phyloP scores from a whole-genome alignment of 2,797 vertebrate genomes.

The Odontamblyopus rebecca region DNA sequence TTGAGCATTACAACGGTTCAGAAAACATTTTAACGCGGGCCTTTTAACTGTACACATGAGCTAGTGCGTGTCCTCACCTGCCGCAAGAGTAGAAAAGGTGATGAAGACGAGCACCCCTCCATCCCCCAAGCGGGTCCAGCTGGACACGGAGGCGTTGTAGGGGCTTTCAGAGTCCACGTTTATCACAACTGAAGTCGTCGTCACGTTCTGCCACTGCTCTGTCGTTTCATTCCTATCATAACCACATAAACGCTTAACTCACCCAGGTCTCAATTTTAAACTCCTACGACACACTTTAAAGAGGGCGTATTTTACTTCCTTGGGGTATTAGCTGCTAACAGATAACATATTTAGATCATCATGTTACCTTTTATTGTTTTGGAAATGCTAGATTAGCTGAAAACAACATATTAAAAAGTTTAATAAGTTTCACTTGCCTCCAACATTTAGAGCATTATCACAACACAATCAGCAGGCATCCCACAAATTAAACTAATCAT shows the following conservation, averaged over 20 bases:
- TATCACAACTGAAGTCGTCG: constrained; percentile 81
- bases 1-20: too few relatives aligned
- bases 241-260: constrained; percentile 1
- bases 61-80: constrained; percentile 74
- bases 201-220: constrained; percentile 82
- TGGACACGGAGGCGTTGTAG: constrained; percentile 88
- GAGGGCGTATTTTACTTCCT: too few relatives aligned
- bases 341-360: too few relatives aligned
- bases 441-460: too few relatives aligned
- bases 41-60: neutral
- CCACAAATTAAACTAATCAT: too few relatives aligned
- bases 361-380: too few relatives aligned
- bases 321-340: too few relatives aligned
- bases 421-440: too few relatives aligned
- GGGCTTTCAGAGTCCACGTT: constrained; percentile 82
- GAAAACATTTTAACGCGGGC: too few relatives aligned
- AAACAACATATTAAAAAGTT: too few relatives aligned
- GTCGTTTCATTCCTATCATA: constrained; percentile 84
- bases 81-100: constrained; percentile 83
- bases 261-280: neutral
- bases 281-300: neutral
- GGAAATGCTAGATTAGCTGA: too few relatives aligned
- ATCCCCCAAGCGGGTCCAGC: constrained; percentile 89
- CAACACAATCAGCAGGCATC: too few relatives aligned
- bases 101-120: constrained; percentile 82